Evolutionary conservation across 2,797 vertebrate species (phyloP).

Genomic region (Tadarida brasiliensis): DNA sequence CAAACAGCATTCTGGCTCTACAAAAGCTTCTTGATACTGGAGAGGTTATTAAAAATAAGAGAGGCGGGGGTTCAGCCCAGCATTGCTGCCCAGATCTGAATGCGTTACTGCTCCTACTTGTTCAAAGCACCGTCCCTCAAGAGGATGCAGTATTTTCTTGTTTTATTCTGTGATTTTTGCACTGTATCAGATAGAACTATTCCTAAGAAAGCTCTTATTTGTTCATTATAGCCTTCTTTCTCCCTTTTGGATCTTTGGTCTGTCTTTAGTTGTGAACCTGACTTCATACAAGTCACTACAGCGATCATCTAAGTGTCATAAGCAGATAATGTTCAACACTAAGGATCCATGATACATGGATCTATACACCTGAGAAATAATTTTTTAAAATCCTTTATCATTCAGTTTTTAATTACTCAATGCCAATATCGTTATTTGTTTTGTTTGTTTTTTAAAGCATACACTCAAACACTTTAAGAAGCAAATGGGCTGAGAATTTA

Average conservation of each 20-base stretch:
- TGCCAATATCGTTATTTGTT: not conserved
- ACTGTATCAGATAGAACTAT: not conserved
- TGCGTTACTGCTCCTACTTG: not conserved
- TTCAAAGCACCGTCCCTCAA: not conserved
- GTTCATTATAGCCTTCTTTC: not conserved
- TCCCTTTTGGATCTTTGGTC: not conserved
- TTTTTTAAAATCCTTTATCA: not conserved
- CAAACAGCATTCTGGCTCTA: constrained; percentile 71
- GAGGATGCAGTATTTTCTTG: not conserved
- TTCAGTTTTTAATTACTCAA: constrained; percentile 34
- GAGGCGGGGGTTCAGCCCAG: not conserved
- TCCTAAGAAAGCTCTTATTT: not conserved
- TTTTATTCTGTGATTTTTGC: not conserved
- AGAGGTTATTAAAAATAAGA: constrained; percentile 68
- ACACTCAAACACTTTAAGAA: constrained; percentile 18
- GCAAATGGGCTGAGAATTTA: constrained; percentile 63
- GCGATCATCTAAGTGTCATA: not conserved
- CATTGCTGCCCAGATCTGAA: not conserved
- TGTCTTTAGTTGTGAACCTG: not conserved
- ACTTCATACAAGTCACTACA: not conserved
- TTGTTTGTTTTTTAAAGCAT: not conserved
- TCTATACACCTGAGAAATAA: not conserved
- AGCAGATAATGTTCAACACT: not conserved
- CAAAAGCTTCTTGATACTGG: constrained; percentile 58
- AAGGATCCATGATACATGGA: not conserved